Conservation (phyloP, 2,797 vertebrate species). For the Eleutherodactylus coqui region DNA sequence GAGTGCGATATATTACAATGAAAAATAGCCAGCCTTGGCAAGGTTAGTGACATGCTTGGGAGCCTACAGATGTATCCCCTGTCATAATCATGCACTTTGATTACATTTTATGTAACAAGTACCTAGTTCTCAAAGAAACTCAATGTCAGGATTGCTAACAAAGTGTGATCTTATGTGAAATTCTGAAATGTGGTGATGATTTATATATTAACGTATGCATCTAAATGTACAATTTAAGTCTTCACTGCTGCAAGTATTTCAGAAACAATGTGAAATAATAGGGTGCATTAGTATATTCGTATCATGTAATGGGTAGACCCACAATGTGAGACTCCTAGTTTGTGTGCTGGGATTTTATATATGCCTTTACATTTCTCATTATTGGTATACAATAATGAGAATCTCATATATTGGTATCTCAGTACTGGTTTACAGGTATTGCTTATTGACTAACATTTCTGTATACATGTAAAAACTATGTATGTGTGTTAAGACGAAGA, state of each 20-base stretch:
- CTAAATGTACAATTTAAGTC: background rate
- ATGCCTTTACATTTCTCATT: no score
- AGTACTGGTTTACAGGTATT: no score
- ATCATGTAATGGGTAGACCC: background rate
- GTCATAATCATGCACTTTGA: constrained; percentile 49
- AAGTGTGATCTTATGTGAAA: background rate
- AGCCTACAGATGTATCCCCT: constrained; percentile 53
- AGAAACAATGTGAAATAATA: background rate
- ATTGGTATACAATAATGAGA: no score
- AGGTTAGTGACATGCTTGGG: constrained; percentile 54
- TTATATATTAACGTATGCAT: constrained; percentile 4
- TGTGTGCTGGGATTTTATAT: no score
- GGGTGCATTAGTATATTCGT: background rate
- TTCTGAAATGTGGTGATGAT: constrained; percentile 9
- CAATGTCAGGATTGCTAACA: constrained; percentile 7
- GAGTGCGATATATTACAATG: constrained; percentile 48
- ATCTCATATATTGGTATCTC: no score
- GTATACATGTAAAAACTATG: no score
- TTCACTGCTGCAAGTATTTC: background rate
- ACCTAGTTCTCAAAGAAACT: constrained; percentile 30
- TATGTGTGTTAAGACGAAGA: no score
- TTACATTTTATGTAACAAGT: constrained; percentile 39
- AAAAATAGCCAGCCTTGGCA: constrained; percentile 48
- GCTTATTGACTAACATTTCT: no score
- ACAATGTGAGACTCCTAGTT: no score